Percentiles rank a stretch among this genome's conserved stretches.
phyloP scores from a whole-genome alignment of 2,797 vertebrate genomes.

The Poecilia velifera region DNA sequence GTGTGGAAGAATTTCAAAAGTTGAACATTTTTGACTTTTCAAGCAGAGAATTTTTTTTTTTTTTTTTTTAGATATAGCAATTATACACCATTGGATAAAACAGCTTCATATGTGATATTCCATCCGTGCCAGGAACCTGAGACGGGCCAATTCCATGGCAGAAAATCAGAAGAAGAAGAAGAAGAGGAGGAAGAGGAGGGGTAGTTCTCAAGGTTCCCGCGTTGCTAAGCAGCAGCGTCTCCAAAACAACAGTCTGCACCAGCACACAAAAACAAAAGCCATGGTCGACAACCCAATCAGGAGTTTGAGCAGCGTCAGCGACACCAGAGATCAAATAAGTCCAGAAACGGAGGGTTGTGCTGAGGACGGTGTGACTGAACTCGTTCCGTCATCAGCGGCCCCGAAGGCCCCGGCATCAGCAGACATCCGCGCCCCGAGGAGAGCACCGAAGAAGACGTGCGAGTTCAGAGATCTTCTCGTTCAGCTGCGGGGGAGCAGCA shows the following conservation, averaged over 20 bases:
- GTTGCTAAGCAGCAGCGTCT: constrained; percentile 53
- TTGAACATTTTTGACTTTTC: too few species aligned
- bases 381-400: not conserved
- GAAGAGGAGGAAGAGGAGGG: constrained; percentile 41
- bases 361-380: not conserved
- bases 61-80: too few species aligned
- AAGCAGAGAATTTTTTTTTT: too few species aligned
- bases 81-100: not conserved
- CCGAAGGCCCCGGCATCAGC: not conserved
- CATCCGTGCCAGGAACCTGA: constrained; percentile 62
- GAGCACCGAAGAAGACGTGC: not conserved
- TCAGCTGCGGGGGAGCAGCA: constrained; percentile 55
- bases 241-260: not conserved
- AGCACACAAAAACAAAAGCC: accelerated
- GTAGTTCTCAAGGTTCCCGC: not conserved
- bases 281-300: not conserved
- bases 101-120: not conserved
- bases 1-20: too few species aligned
- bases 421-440: not conserved
- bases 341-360: not conserved
- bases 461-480: constrained; percentile 61
- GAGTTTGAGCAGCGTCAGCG: too few species aligned
- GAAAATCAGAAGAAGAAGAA: constrained; percentile 28
- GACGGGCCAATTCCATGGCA: not conserved
- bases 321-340: not conserved